A percentile compares a stretch with the other conserved stretches of the same genome.
Conservation (phyloP, 1,140 invertebrate species). For the Microplitis demolitor region DNA sequence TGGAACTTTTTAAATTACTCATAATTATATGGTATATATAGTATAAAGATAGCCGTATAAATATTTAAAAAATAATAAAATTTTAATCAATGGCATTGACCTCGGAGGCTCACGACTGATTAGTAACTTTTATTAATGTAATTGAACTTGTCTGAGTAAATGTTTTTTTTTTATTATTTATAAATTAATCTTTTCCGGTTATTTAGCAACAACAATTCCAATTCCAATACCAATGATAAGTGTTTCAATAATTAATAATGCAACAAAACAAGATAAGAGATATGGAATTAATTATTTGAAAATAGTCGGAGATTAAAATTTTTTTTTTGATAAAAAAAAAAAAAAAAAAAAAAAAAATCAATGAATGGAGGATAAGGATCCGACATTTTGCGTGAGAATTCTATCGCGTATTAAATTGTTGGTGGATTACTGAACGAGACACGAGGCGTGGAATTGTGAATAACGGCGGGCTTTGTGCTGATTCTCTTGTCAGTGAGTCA, state of each 20-base stretch:
- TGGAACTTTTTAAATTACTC: too few species aligned
- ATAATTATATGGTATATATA: too few species aligned
- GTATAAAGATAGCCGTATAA: too few species aligned
- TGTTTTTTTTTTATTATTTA: background rate
- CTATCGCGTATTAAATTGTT: background rate
- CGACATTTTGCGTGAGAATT: constrained; percentile 5
- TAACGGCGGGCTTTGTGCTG: constrained; percentile 25
- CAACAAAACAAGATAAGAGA: background rate
- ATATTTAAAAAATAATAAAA: background rate
- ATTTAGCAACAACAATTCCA: background rate
- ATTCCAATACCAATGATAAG: background rate
- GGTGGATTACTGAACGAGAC: background rate
- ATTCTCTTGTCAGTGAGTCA: constrained; percentile 17
- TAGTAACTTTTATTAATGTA: constrained; percentile 16
- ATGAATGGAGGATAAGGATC: background rate
- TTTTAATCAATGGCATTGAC: background rate
- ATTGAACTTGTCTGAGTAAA: constrained; percentile 7
- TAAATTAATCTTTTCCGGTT: constrained; percentile 12
- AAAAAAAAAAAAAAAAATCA: too few species aligned
- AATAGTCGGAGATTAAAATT: background rate
- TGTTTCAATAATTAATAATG: background rate
- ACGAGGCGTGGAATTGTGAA: constrained; percentile 2
- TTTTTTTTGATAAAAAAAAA: background rate
- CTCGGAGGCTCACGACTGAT: constrained; percentile 5
- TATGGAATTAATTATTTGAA: too few species aligned